Percentiles rank a stretch among this genome's conserved stretches.
phyloP scores from a whole-genome alignment of 23 tunicate species.

The Phallusia fumigata region DNA sequence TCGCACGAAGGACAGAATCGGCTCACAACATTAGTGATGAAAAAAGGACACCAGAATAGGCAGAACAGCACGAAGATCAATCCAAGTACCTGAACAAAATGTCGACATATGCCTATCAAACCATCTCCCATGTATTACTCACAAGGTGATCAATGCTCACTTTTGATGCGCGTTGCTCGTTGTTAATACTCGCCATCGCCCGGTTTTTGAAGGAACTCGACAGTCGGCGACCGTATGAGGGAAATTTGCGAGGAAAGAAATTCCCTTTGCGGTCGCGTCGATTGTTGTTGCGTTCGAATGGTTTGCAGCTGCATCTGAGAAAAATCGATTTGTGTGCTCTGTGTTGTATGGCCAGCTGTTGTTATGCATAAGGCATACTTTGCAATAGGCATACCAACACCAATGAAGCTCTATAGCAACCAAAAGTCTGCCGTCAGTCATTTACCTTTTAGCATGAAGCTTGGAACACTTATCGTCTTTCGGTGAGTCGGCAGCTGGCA shows the following conservation, averaged over 20 bases:
- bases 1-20: slow-evolving; percentile 67
- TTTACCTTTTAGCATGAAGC: not conserved
- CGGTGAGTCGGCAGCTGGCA: not conserved
- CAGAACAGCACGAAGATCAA: slow-evolving; percentile 83
- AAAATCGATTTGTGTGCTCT: not conserved
- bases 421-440: not conserved
- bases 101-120: not conserved
- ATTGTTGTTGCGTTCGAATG: not conserved
- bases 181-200: slow-evolving; percentile 75
- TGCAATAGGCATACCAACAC: no score
- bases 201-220: slow-evolving; percentile 50
- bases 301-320: slow-evolving; percentile 2
- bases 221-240: slow-evolving; percentile 14
- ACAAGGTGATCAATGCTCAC: not conserved
- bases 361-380: no score
- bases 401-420: no score
- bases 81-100: slow-evolving; percentile 74
- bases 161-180: slow-evolving; percentile 94
- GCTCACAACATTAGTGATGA: slow-evolving; percentile 76
- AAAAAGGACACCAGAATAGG: slow-evolving; percentile 93
- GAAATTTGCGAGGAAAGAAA: slow-evolving; percentile 10
- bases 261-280: slow-evolving; percentile 20
- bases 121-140: no score
- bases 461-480: not conserved
- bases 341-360: no score